Evolutionary conservation across 2,113 vertebrate species (phyloP).

Genomic region (Callipepla squamata): DNA sequence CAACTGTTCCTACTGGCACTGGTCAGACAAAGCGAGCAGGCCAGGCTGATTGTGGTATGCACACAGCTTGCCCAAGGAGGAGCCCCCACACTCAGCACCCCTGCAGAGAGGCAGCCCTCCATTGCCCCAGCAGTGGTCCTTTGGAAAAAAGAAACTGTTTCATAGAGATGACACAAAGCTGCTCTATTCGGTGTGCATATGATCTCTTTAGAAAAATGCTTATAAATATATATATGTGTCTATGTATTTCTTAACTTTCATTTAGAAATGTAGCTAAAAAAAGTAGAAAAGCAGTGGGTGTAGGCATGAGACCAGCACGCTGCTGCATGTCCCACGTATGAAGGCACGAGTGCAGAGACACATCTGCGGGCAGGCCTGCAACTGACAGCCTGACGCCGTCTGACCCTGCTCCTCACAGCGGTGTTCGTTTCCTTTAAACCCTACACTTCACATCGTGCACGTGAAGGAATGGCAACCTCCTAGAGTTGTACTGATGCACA

Average conservation of each 20-base stretch:
- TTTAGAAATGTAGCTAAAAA: constrained; percentile 51
- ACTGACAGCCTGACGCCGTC: accelerated
- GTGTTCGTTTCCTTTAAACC: not conserved
- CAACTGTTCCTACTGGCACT: not conserved
- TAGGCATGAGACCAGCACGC: not conserved
- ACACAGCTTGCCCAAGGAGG: accelerated
- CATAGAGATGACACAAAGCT: not conserved
- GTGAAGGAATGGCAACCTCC: not conserved
- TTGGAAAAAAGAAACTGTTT: not conserved
- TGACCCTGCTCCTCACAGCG: not conserved
- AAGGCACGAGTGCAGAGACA: constrained; percentile 49
- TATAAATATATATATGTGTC: constrained; percentile 33
- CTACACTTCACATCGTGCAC: accelerated
- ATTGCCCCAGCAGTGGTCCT: not conserved
- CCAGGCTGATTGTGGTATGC: accelerated
- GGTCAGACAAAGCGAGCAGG: not conserved
- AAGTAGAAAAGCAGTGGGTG: not conserved
- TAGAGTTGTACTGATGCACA: accelerated
- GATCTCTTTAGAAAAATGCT: not conserved
- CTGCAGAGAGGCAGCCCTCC: not conserved
- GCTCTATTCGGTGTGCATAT: not conserved
- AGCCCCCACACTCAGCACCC: not conserved
- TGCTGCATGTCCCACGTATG: not conserved
- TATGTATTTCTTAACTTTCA: not conserved
- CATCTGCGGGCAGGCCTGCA: not conserved